These are phyloP conservation scores for Sapayoa aenigma DNA, from an alignment of 2,113 vertebrate genomes.

Conservation along the genomic window DNA sequence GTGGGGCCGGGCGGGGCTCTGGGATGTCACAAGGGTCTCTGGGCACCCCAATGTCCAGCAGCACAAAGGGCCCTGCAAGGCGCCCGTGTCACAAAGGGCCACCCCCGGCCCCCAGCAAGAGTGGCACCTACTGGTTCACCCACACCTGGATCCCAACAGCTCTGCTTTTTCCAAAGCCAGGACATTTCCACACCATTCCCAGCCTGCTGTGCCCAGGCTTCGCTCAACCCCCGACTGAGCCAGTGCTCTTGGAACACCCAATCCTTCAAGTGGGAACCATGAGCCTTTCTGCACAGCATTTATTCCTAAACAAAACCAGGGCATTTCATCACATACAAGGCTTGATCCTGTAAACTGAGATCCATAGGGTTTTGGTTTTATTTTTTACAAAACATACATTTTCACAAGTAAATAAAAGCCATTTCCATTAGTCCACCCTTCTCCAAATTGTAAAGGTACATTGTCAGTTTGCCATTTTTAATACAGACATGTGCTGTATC, in stretches of 20 bases:
- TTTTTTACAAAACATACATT: constrained; percentile 75
- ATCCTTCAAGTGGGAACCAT: not conserved
- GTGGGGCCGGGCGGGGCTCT: no score
- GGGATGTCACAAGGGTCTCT: no score
- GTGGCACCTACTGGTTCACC: no score
- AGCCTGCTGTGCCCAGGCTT: not conserved
- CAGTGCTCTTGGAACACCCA: not conserved
- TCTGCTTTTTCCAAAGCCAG: not conserved
- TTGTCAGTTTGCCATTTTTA: constrained; percentile 36
- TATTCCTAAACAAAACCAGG: constrained; percentile 19
- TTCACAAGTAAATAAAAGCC: constrained; percentile 72
- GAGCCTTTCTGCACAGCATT: not conserved
- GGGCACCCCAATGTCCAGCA: no score
- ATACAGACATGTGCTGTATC: not conserved
- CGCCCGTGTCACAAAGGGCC: no score
- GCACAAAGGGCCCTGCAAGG: no score
- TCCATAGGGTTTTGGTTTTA: not conserved
- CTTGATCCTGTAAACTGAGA: constrained; percentile 55
- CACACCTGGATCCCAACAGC: not conserved
- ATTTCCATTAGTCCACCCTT: constrained; percentile 57
- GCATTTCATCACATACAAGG: constrained; percentile 42
- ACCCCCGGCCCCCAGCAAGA: no score
- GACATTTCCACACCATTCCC: not conserved
- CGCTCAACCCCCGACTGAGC: not conserved
- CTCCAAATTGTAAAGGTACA: constrained; percentile 59